Base-by-base conservation (phyloP, 1,140 invertebrate species). In the Ericerus pela region DNA sequence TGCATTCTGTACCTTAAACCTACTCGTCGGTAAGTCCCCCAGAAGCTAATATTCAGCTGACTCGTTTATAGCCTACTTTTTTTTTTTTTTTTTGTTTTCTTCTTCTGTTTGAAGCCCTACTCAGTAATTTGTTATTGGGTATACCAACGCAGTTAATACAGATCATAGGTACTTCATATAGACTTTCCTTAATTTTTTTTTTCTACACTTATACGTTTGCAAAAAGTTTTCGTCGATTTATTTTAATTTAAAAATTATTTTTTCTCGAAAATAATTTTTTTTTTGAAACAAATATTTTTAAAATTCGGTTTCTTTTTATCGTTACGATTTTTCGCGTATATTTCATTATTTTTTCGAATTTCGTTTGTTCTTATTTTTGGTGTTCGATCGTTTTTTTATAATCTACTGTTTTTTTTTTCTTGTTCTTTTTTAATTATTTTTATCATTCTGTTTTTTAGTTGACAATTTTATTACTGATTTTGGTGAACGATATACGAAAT, bases 31-130 rank as follows among this genome's bases (percentile, higher is more conserved):
- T 47, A 47, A 47, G 41, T 47, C n/a, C n/a, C 41, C 41, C 41
- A 47, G 41, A 47, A 47, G 41, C 41, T 47, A 47, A n/a, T n/a
- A 47, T 47, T 47, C 41, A 47, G 41, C 41, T 47, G 41, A 47
- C 41, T 47, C n/a, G 41, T 47, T 47, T 47, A 47, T 47, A 47
- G 41, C 41, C 41, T 47, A 47, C 41, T 47, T 24, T 47, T 47
- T 47, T 41, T 8, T 14, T 16, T 5, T 4, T 41, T 41, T 6
- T 41, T 41, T 8, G 5, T 41, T 41, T 41, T 41, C 20, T 41
- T 41, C 20, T 16, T 41, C 6, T 6, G 5, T 41, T 41, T n/a
- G n/a, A n/a, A n/a, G n/a, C n/a, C n/a, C n/a, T n/a, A n/a, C n/a
- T n/a, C n/a, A n/a, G n/a, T n/a, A n/a, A n/a, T n/a, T n/a, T n/a